Conservation (phyloP, 2,888 invertebrate species). For the Lottia gigantea region DNA sequence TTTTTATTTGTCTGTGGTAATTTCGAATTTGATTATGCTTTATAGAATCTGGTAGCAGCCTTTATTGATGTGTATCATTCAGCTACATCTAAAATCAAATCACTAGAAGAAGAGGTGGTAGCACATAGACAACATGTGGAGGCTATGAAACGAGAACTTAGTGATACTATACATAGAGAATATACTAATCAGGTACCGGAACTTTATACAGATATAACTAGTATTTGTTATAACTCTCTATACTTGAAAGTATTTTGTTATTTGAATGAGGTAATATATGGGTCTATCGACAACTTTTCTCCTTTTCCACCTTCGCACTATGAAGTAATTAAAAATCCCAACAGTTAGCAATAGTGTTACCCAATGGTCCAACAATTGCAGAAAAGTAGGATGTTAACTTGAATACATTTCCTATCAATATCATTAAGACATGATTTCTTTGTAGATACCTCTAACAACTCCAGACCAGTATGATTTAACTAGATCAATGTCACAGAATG, state of each 20-base stretch:
- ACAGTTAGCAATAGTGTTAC: too few relatives aligned
- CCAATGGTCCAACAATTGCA: too few relatives aligned
- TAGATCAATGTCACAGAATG: slow-evolving; percentile 34
- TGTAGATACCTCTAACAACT: slow-evolving; percentile 10
- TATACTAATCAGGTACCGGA: slow-evolving; percentile 43
- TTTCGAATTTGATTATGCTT: background rate
- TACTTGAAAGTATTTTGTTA: too few relatives aligned
- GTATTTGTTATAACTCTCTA: too few relatives aligned
- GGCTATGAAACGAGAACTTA: slow-evolving; percentile 56
- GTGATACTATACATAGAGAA: slow-evolving; percentile 55
- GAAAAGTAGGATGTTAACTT: too few relatives aligned
- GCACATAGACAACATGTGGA: slow-evolving; percentile 52
- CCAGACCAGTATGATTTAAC: slow-evolving; percentile 30
- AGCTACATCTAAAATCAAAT: slow-evolving; percentile 42
- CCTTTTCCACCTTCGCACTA: too few relatives aligned
- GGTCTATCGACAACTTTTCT: too few relatives aligned
- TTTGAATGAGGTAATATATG: too few relatives aligned
- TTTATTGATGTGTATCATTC: slow-evolving; percentile 61
- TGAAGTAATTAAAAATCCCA: too few relatives aligned
- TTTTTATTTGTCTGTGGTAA: too few relatives aligned
- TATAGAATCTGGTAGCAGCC: slow-evolving; percentile 58
- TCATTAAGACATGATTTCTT: background rate
- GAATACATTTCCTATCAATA: too few relatives aligned
- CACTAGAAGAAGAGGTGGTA: slow-evolving; percentile 53
- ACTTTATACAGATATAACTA: too few relatives aligned